These are phyloP conservation scores for Passer domesticus DNA, from an alignment of 2,113 vertebrate species.

Conservation along the genomic window DNA sequence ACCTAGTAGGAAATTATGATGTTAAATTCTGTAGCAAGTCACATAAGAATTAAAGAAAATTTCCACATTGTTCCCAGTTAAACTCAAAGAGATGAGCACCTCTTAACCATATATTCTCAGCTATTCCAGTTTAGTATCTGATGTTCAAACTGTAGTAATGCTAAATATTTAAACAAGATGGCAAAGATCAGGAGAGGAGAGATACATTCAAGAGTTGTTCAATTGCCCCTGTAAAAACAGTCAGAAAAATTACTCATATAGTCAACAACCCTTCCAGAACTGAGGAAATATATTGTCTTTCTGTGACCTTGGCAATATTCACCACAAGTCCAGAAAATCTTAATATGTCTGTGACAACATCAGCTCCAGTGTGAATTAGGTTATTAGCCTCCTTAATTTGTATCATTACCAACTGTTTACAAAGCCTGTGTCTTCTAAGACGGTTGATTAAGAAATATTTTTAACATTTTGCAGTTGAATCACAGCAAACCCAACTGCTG, in stretches of 20 bases:
- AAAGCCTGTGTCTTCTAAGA: background rate
- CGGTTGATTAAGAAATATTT: background rate
- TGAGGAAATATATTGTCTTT: background rate
- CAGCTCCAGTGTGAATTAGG: background rate
- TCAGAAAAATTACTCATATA: background rate
- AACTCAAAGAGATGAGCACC: background rate
- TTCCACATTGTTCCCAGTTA: background rate
- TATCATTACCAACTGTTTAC: background rate
- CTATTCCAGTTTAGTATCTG: background rate
- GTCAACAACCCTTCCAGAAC: background rate
- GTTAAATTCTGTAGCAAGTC: background rate
- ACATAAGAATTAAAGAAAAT: background rate
- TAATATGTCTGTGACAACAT: background rate
- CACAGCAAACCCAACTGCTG: background rate
- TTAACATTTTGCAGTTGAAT: constrained; percentile 17
- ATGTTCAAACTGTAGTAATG: background rate
- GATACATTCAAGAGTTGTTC: background rate
- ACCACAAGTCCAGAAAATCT: background rate
- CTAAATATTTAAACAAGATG: background rate
- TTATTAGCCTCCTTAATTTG: constrained; percentile 26
- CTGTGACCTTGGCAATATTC: background rate
- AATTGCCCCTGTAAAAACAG: background rate
- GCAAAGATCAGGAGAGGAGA: background rate
- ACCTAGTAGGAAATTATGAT: background rate
- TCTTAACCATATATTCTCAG: background rate